Evolutionary conservation across 2,888 invertebrate species (phyloP), one percentile per base, ranked within the genome.

Genomic region (Hymenopus coronatus): DNA sequence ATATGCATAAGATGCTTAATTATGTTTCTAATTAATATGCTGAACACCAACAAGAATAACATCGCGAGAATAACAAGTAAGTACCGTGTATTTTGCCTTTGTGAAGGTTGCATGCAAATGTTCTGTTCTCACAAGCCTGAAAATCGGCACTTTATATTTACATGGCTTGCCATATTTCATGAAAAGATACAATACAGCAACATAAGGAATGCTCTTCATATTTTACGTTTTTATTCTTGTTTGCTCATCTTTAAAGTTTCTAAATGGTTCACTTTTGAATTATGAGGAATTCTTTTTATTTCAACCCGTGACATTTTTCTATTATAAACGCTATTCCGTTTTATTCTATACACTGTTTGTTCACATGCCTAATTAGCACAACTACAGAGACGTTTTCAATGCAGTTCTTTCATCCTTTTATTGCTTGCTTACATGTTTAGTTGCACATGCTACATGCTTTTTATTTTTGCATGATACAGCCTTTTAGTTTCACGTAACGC

Each of bases 81-180:
- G 88, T 88, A 88, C 88, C 88, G 88, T 88, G 88, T 89, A 81
- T 88, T 88, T 90, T 88, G 84, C 87, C 88, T 86, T 28, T 83
- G 82, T 82, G 54, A 70, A 84, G 30, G 87, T 40, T 30, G 82
- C 33, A 87, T 84, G 84, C 15, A 70, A 70, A 70, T 70, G 54
- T 70, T 70, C 54, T 70, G 54, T 70, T 70, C 54, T 70, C 54
- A 70, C 54, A 70, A 70, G 54, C 25, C 25, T 70, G 20, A 20
- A 70, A 20, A 20, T 2, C 46, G 54, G 54, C 54, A 70, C 20
- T 70, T 70, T 70, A 3, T 3, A 70, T 70, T 70, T 70, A 70
- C 4, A 70, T 70, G 20, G 3, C 20, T 70, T 70, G 54, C 54
- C 4, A 70, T 70, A 1, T 20, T 70, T 15, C 20, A 3, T 14